These are phyloP conservation scores for Lophius americanus DNA, from an alignment of 2,797 vertebrate species.

Conservation along the genomic window DNA sequence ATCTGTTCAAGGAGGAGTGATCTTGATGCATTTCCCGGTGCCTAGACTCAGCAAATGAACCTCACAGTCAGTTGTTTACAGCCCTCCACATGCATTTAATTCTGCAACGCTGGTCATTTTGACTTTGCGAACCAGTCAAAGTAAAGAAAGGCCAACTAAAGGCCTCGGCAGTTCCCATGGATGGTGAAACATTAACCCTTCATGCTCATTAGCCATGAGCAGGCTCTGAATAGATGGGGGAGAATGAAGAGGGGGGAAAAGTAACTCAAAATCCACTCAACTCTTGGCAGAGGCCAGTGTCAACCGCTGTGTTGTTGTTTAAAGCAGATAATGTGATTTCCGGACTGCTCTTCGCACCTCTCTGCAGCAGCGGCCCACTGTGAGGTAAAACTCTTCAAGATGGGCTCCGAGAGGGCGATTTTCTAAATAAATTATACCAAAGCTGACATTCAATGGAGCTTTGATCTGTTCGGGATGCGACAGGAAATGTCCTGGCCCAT, in stretches of 20 bases:
- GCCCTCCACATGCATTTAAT: constrained; percentile 68
- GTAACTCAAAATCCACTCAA: constrained; percentile 42
- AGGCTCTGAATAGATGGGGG: constrained; percentile 56
- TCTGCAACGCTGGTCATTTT: constrained; percentile 70
- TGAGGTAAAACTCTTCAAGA: constrained; percentile 47
- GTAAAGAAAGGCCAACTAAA: constrained; percentile 62
- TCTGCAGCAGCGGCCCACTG: constrained; percentile 35
- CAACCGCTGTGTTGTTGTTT: constrained; percentile 59
- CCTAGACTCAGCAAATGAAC: constrained; percentile 32
- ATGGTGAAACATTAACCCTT: constrained; percentile 66
- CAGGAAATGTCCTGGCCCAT: constrained; percentile 13
- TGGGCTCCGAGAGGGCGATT: constrained; percentile 48
- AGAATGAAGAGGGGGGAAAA: constrained; percentile 25
- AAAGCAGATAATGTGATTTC: constrained; percentile 75
- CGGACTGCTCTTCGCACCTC: constrained; percentile 53
- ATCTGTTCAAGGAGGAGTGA: constrained; percentile 13
- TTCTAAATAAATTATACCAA: constrained; percentile 42
- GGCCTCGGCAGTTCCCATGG: constrained; percentile 65
- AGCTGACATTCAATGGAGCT: constrained; percentile 33
- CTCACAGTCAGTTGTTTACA: constrained; percentile 56
- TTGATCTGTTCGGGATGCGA: constrained; percentile 41
- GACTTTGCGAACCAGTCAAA: constrained; percentile 63
- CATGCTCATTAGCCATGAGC: constrained; percentile 61
- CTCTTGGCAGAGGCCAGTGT: constrained; percentile 51
- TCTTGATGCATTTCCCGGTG: constrained; percentile 20